Percentiles rank a stretch among this genome's conserved stretches.
These are phyloP conservation scores for Meriones psammophilus DNA, from an alignment of 2,797 vertebrate species.

Conservation along the genomic window DNA sequence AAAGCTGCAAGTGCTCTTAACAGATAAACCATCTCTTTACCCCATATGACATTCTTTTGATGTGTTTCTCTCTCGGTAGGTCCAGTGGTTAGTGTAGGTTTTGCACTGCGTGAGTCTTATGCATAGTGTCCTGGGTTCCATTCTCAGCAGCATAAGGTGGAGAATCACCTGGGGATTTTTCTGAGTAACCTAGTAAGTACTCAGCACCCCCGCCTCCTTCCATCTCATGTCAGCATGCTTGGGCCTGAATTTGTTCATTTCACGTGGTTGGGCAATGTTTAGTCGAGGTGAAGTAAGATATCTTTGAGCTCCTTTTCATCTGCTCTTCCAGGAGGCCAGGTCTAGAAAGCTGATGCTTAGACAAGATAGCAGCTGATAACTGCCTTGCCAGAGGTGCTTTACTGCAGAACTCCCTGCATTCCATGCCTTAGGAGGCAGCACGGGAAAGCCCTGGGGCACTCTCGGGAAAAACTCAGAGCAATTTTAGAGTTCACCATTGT, in stretches of 20 bases:
- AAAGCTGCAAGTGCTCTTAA: background rate
- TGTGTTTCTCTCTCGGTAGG: background rate
- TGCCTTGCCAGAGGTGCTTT: background rate
- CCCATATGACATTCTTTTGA: background rate
- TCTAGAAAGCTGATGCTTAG: constrained; percentile 39
- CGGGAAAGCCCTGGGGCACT: background rate
- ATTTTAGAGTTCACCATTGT: background rate
- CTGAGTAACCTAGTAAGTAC: background rate
- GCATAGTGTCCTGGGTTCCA: background rate
- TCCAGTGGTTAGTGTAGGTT: background rate
- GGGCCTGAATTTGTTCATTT: background rate
- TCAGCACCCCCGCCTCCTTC: background rate
- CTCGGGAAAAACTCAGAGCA: background rate
- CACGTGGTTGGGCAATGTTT: background rate
- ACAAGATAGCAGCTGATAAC: background rate
- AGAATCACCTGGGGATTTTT: background rate
- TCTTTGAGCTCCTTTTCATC: background rate
- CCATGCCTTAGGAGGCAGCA: background rate
- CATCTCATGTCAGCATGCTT: background rate
- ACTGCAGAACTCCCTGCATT: background rate
- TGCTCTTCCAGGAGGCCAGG: background rate
- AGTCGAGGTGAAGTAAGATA: background rate
- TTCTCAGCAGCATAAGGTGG: background rate
- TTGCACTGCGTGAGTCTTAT: background rate
- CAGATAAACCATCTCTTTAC: background rate